Conservation (phyloP, 2,888 invertebrate species). For the Athalia cordata region DNA sequence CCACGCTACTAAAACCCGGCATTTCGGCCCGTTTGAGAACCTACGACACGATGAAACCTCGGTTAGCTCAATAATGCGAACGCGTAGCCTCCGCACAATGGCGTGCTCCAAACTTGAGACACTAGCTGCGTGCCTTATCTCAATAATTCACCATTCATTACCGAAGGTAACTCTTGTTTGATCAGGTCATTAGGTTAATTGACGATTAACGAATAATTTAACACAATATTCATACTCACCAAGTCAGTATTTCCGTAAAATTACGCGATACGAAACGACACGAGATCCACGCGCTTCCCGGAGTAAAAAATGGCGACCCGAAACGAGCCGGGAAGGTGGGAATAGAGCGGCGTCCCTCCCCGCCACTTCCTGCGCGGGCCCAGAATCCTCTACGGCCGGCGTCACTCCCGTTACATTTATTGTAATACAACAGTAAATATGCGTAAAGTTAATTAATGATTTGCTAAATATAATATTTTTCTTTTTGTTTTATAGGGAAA, state of each 20-base stretch:
- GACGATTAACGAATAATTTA: background rate
- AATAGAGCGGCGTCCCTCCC: slow-evolving; percentile 58
- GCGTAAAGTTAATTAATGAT: slow-evolving; percentile 11
- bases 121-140: slow-evolving; percentile 32
- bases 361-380: slow-evolving; percentile 38
- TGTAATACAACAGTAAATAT: slow-evolving; percentile 8
- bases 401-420: background rate
- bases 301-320: slow-evolving; percentile 65
- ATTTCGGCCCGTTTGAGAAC: slow-evolving; percentile 73
- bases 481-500: slow-evolving; percentile 6
- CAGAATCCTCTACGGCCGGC: slow-evolving; percentile 43
- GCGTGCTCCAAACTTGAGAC: slow-evolving; percentile 23
- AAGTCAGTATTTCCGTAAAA: slow-evolving; percentile 65
- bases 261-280: slow-evolving; percentile 61
- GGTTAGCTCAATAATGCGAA: slow-evolving; percentile 4
- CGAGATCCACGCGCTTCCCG: slow-evolving; percentile 61
- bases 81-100: slow-evolving; percentile 33
- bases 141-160: slow-evolving; percentile 8
- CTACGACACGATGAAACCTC: slow-evolving; percentile 48
- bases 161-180: background rate
- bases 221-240: slow-evolving; percentile 58
- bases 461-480: background rate
- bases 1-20: slow-evolving; percentile 89
- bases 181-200: background rate
- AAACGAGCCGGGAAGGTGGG: slow-evolving; percentile 59